Conservation (phyloP, 2,888 invertebrate genomes). For the Apamea crenata region DNA sequence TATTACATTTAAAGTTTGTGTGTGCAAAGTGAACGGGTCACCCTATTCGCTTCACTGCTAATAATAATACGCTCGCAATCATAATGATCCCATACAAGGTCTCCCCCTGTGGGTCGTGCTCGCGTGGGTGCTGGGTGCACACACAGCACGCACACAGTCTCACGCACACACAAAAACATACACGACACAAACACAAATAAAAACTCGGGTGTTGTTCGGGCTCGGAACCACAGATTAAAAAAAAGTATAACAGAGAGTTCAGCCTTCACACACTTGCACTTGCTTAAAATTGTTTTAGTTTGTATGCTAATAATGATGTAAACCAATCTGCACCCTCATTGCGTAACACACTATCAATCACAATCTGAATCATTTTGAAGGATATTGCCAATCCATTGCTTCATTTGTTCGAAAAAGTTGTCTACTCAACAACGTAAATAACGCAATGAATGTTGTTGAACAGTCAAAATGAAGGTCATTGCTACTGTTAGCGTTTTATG, state of each 20-base stretch:
- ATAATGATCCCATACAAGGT: constrained; percentile 3
- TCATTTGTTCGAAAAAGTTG: no score
- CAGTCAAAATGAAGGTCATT: not conserved
- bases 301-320: not conserved
- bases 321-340: not conserved
- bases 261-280: no score
- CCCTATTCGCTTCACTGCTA: not conserved
- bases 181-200: not conserved
- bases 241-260: constrained; percentile 8
- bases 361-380: no score
- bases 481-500: not conserved
- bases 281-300: not conserved
- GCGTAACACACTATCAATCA: no score
- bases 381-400: no score
- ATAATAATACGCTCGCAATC: not conserved
- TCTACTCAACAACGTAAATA: not conserved
- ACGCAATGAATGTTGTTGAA: not conserved
- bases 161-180: constrained; percentile 2
- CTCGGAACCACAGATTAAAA: constrained; percentile 9
- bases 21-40: not conserved
- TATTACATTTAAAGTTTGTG: not conserved
- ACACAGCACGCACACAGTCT: constrained; percentile 5
- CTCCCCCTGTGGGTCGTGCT: constrained; percentile 3
- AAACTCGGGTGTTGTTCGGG: not conserved
- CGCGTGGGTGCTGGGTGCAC: constrained; percentile 13